These are phyloP conservation scores for Coenonympha glycerion DNA, from an alignment of 2,888 invertebrate species.

Conservation along the genomic window DNA sequence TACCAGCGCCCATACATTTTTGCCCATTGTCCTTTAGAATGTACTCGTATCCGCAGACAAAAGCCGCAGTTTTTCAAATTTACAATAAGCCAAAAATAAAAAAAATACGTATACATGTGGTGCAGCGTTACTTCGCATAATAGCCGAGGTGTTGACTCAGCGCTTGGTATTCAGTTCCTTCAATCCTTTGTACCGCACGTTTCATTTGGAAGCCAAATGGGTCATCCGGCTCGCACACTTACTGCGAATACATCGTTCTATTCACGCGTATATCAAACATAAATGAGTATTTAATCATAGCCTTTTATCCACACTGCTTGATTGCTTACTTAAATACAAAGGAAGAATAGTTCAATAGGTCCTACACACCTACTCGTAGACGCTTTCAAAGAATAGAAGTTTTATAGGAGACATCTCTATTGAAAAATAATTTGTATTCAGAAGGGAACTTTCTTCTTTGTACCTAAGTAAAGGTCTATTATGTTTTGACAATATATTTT, in stretches of 20 bases:
- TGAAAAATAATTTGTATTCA: background rate
- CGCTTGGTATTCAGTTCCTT: constrained; percentile 54
- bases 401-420: background rate
- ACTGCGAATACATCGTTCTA: constrained; percentile 40
- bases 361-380: too few species aligned
- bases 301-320: background rate
- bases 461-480: background rate
- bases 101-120: constrained; percentile 29
- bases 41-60: background rate
- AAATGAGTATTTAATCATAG: background rate
- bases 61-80: constrained; percentile 9
- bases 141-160: constrained; percentile 53
- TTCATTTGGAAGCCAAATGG: constrained; percentile 66
- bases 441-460: background rate
- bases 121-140: constrained; percentile 34
- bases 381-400: background rate
- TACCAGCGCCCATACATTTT: too few species aligned
- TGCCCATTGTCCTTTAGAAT: too few species aligned
- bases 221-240: constrained; percentile 53
- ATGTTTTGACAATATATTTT: background rate
- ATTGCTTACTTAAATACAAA: background rate
- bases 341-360: background rate
- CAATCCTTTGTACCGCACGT: constrained; percentile 29
- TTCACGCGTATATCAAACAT: constrained; percentile 6
- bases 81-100: constrained; percentile 20